Base-by-base conservation (phyloP, 2,797 vertebrate genomes). In the Melanotaenia pygmaea region DNA sequence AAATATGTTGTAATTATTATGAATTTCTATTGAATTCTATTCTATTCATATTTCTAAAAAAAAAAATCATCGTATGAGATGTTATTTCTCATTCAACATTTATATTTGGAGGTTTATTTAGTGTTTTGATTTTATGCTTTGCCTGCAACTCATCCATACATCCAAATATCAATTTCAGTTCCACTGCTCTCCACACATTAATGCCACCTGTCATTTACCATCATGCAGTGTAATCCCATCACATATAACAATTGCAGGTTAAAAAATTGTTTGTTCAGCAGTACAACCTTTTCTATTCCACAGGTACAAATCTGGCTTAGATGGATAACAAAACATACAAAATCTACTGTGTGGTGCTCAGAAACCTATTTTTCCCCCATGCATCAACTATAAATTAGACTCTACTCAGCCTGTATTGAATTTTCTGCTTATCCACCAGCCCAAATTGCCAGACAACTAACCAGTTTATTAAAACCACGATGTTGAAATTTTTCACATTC, bases 181-280 rank as follows among this genome's bases (percentile, higher is more conserved):
- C 56, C 72, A 34, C 14, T 54, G 35, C 58, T 69, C 45, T 67
- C 34, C 16, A 30, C 58, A 54, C 75, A 59, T 51, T 9, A 20
- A 30, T 26, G 28, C 79, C 81, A 88, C 84, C 83, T 88, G 83
- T 45, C 83, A 47, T 85, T 86, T 75, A 70, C 74, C 65, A 43
- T 70, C 45, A 22, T 28, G 26, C 67, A 34, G 54, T 20, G 57
- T 77, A 81, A 84, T 79, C 69, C 75, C 32, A 74, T 82, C 73
- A 77, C 28, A 74, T 30, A 64, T 59, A 62, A 69, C 50, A 14
- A 73, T 47, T 26, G 54, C 12, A 61, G 32, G 40, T 70, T 65
- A 26, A n/a, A 40, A 38, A 43, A 37, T 13, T 53, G 24, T 73
- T 74, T 66, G 35, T 59, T 67, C 45, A 64, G 34, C 28, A 43